Percentiles rank a stretch among this genome's conserved stretches.
Conservation (phyloP, 1,140 invertebrate species). For the Dufourea novaeangliae region DNA sequence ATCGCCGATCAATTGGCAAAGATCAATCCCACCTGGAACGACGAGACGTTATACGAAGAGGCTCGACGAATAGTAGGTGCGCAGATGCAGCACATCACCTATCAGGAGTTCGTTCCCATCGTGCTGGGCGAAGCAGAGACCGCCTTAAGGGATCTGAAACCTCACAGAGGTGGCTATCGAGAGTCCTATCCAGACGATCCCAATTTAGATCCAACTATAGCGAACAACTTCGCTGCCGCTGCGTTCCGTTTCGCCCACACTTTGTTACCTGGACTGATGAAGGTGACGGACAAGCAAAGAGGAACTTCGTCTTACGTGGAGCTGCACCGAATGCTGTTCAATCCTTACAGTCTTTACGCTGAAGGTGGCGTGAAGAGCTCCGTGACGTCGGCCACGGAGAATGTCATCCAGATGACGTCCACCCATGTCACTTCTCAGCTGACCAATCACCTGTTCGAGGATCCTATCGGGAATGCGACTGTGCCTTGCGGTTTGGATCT, state of each 20-base stretch:
- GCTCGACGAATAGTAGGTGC: conserved; percentile 89
- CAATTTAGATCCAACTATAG: conserved; percentile 89
- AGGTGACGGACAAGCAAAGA: conserved; percentile 83
- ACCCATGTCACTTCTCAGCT: conserved; percentile 83
- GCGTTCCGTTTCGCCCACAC: conserved; percentile 97
- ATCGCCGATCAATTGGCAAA: conserved; percentile 84
- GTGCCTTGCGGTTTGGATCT: conserved; percentile 89
- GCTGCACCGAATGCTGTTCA: conserved; percentile 91
- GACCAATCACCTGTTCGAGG: conserved; percentile 89
- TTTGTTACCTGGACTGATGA: conserved; percentile 88
- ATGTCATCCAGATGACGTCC: conserved; percentile 85
- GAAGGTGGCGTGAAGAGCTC: conserved; percentile 83
- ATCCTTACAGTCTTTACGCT: conserved; percentile 89
- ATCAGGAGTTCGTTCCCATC: conserved; percentile 93
- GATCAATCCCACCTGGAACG: conserved; percentile 92
- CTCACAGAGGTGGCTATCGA: conserved; percentile 84
- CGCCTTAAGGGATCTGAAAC: conserved; percentile 83
- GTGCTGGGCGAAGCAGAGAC: conserved; percentile 86
- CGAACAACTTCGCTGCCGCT: conserved; percentile 95
- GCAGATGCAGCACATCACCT: conserved; percentile 93
- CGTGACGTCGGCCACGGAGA: conserved; percentile 85
- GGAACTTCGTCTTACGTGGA: conserved; percentile 86
- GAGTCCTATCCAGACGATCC: conserved; percentile 80
- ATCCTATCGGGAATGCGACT: conserved; percentile 65
- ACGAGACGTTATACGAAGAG: conserved; percentile 92